Percentiles rank a stretch among this genome's conserved stretches.
Evolutionary conservation across 2,888 invertebrate species (phyloP).

Genomic region (Plagiodera versicolora): DNA sequence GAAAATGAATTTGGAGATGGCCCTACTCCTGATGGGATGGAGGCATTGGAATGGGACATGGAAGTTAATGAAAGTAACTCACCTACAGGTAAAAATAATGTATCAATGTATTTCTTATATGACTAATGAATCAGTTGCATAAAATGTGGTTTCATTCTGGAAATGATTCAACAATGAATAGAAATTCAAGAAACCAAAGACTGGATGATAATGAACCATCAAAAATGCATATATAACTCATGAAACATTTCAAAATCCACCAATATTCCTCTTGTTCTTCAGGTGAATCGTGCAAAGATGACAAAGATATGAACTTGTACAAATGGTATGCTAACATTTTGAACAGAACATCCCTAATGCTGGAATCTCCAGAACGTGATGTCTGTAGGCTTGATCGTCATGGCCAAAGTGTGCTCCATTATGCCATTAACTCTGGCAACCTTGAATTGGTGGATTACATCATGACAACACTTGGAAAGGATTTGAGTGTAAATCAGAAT

Average conservation of each 20-base stretch:
- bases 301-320: slow-evolving; percentile 51
- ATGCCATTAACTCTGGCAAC: slow-evolving; percentile 71
- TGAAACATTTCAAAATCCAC: too few relatives aligned
- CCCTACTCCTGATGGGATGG: slow-evolving; percentile 58
- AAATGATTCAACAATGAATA: too few relatives aligned
- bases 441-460: slow-evolving; percentile 61
- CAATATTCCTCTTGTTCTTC: too few relatives aligned
- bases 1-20: slow-evolving; percentile 53
- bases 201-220: too few relatives aligned
- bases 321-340: slow-evolving; percentile 77
- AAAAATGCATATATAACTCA: too few relatives aligned
- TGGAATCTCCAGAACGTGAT: slow-evolving; percentile 53
- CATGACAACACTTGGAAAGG: slow-evolving; percentile 53
- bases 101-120: slow-evolving; percentile 4
- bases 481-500: slow-evolving; percentile 65
- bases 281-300: slow-evolving; percentile 19
- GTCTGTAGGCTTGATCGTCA: slow-evolving; percentile 66
- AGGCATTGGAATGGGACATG: slow-evolving; percentile 76
- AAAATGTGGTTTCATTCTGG: too few relatives aligned
- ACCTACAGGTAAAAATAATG: slow-evolving; percentile 47
- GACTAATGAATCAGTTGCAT: too few relatives aligned
- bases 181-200: too few relatives aligned
- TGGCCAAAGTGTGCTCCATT: slow-evolving; percentile 71
- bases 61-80: slow-evolving; percentile 62
- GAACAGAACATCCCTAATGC: slow-evolving; percentile 61